These are phyloP conservation scores for Melanaphis sacchari DNA, from an alignment of 1,140 invertebrate genomes.

Conservation along the genomic window DNA sequence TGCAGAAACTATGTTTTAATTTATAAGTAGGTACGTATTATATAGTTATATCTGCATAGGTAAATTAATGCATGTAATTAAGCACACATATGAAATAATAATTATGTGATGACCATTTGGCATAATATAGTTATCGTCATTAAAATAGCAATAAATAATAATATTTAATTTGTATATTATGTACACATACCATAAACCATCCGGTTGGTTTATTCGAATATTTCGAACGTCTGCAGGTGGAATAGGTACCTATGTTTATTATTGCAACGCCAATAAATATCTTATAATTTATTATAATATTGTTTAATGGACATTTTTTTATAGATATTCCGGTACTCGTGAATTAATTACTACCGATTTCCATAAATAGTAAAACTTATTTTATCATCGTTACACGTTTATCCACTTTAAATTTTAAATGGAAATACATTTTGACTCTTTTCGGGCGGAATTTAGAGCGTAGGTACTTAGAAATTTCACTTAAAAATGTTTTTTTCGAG, in stretches of 20 bases:
- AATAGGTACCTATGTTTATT: background rate
- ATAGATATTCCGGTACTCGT: background rate
- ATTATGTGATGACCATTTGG: background rate
- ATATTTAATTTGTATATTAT: slow-evolving; percentile 2
- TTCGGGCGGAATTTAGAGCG: background rate
- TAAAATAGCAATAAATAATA: background rate
- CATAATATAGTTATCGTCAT: background rate
- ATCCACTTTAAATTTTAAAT: background rate
- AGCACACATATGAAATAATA: background rate
- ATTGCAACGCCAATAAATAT: background rate
- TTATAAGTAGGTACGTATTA: background rate
- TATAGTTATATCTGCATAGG: background rate
- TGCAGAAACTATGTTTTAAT: background rate
- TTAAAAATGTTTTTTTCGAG: background rate
- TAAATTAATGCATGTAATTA: slow-evolving; percentile 5
- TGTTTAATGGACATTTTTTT: background rate
- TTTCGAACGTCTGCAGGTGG: background rate
- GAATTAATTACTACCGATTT: background rate
- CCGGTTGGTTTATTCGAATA: background rate
- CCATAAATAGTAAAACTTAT: background rate
- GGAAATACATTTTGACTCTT: background rate
- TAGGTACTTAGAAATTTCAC: background rate
- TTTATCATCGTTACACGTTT: background rate
- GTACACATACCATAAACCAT: background rate
- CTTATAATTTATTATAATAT: too few species aligned